phyloP scores from a whole-genome alignment of 2,797 vertebrate genomes.

The Scomberomorus guttatus region DNA sequence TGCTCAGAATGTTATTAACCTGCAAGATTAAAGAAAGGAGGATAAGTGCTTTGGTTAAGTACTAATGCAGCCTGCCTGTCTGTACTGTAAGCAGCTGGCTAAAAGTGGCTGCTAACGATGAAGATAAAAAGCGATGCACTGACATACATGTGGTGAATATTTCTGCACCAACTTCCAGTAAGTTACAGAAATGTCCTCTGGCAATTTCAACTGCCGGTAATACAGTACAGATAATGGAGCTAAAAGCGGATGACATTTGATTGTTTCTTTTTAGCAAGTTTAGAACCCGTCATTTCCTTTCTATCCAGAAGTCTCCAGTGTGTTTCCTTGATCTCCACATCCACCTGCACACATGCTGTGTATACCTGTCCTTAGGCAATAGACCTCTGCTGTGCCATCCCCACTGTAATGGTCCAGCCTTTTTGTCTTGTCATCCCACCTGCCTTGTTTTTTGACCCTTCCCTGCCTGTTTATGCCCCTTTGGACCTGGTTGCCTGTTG shows the following conservation, averaged over 20 bases:
- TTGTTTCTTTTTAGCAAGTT: neutral
- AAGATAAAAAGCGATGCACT: neutral
- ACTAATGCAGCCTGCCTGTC: too few species aligned
- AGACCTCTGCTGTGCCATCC: neutral
- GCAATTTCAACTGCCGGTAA: too few species aligned
- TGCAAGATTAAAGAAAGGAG: neutral
- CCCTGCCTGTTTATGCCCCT: neutral
- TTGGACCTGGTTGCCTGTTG: neutral
- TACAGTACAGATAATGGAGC: neutral
- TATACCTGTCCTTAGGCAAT: neutral
- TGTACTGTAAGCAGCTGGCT: neutral
- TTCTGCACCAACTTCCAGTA: neutral
- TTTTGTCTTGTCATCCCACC: neutral
- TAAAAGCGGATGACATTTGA: neutral
- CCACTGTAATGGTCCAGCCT: neutral
- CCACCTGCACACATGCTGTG: neutral
- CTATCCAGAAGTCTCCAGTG: neutral
- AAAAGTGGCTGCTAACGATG: too few species aligned
- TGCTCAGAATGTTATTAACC: neutral
- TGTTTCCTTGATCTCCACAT: neutral
- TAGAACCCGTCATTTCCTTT: neutral
- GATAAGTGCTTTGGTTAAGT: neutral
- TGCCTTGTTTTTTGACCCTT: slow-evolving; percentile 3
- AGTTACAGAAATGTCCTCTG: neutral
- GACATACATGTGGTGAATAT: neutral